A percentile compares a stretch with the other conserved stretches of the same genome.
Evolutionary conservation across 2,113 vertebrate species (phyloP).

Genomic region (Chrysochloris asiatica): DNA sequence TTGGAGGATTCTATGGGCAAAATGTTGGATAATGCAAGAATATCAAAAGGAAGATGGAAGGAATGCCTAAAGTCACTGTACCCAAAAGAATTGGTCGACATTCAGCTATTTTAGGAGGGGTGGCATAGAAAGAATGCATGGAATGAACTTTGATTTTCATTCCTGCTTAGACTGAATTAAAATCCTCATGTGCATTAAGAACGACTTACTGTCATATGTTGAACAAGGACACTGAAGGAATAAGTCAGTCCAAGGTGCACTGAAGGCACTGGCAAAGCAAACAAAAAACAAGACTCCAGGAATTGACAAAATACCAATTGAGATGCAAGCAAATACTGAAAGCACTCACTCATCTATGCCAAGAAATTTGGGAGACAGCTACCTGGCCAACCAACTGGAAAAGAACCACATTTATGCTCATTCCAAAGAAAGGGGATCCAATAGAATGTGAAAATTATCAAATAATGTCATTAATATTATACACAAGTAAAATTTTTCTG

Average conservation of each 20-base stretch:
- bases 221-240: neutral
- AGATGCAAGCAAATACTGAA: neutral
- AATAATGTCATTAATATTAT: no score
- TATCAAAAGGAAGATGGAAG: neutral
- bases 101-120: neutral
- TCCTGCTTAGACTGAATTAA: no score
- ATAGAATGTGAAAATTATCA: no score
- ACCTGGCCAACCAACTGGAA: neutral
- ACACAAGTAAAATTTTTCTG: no score
- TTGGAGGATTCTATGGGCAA: neutral
- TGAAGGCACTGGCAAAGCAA: neutral
- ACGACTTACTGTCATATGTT: no score
- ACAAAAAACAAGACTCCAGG: neutral
- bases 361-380: neutral
- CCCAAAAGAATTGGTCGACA: neutral
- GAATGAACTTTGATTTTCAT: no score
- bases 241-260: neutral
- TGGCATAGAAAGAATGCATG: no score
- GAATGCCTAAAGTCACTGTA: neutral
- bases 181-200: no score
- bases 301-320: neutral
- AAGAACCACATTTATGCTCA: no score
- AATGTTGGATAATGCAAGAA: neutral
- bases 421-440: no score
- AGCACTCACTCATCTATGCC: neutral